Conservation (phyloP, 1,140 invertebrate species). For the Hycleus cichorii region DNA sequence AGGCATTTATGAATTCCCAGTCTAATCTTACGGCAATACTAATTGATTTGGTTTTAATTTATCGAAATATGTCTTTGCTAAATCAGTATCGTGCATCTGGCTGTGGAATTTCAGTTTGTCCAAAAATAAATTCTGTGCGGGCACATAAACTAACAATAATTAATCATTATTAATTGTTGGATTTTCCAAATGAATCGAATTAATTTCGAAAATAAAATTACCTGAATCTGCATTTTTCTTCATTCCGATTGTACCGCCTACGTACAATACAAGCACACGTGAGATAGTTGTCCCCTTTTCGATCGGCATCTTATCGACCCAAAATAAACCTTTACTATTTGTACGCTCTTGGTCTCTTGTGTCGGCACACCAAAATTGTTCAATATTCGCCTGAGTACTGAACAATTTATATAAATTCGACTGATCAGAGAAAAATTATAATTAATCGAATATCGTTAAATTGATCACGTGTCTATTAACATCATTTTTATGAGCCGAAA, state of each 20-base stretch:
- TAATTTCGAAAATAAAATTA: slow-evolving; percentile 31
- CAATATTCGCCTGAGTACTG: no score
- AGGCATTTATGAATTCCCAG: no score
- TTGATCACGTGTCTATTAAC: no score
- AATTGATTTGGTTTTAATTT: slow-evolving; percentile 2
- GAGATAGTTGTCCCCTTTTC: not conserved
- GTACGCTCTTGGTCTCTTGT: no score
- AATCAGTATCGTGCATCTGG: slow-evolving; percentile 2
- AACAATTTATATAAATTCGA: no score
- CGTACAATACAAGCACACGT: slow-evolving; percentile 14
- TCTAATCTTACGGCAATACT: slow-evolving; percentile 6
- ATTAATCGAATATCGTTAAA: no score
- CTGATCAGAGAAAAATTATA: no score
- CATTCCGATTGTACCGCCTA: slow-evolving; percentile 21
- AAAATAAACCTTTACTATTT: no score
- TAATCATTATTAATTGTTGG: not conserved
- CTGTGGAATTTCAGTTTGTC: slow-evolving; percentile 1
- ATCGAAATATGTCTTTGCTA: not conserved
- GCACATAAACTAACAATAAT: slow-evolving; percentile 10
- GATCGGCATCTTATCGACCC: not conserved
- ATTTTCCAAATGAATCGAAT: not conserved
- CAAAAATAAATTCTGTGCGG: slow-evolving; percentile 7
- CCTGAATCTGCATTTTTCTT: slow-evolving; percentile 56
- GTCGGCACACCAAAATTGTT: no score
- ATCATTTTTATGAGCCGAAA: no score